Evolutionary conservation across 2,113 vertebrate genomes (phyloP).

Genomic region (Oryzias curvinotus): DNA sequence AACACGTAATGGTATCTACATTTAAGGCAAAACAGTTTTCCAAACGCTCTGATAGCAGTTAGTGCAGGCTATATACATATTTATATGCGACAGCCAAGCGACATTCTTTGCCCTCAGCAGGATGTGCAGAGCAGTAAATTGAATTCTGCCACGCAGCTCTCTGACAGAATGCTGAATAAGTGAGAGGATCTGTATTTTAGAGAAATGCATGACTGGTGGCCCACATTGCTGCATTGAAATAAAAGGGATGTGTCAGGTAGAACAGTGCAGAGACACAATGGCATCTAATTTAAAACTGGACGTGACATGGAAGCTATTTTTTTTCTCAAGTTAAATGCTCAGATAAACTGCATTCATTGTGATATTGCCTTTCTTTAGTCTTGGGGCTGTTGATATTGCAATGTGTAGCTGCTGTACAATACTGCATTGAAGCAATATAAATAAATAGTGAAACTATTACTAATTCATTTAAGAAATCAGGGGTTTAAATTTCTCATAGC

Average conservation of each 20-base stretch:
- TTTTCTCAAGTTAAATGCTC: slow-evolving; percentile 27
- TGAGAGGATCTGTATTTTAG: slow-evolving; percentile 72
- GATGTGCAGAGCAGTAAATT: slow-evolving; percentile 73
- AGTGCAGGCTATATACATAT: slow-evolving; percentile 71
- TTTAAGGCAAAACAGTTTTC: slow-evolving; percentile 52
- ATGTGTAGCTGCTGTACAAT: slow-evolving; percentile 16
- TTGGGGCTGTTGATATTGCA: slow-evolving; percentile 21
- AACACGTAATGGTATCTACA: slow-evolving; percentile 49
- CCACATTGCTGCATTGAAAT: slow-evolving; percentile 58
- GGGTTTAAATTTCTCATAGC: slow-evolving; percentile 39
- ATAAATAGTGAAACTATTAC: slow-evolving; percentile 48
- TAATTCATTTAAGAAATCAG: slow-evolving; percentile 46
- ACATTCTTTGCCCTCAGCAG: slow-evolving; percentile 71
- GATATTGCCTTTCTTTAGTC: slow-evolving; percentile 8
- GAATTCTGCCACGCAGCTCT: slow-evolving; percentile 70
- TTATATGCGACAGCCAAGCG: slow-evolving; percentile 66
- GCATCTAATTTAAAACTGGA: slow-evolving; percentile 46
- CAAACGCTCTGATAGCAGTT: slow-evolving; percentile 61
- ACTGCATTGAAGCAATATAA: slow-evolving; percentile 28
- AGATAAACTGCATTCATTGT: slow-evolving; percentile 24
- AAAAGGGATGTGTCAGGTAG: slow-evolving; percentile 61
- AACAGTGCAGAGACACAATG: slow-evolving; percentile 50
- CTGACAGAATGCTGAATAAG: slow-evolving; percentile 78
- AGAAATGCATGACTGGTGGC: slow-evolving; percentile 69
- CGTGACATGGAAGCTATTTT: slow-evolving; percentile 34